These are phyloP conservation scores for Anoplius nigerrimus DNA, from an alignment of 2,888 invertebrate species.

Conservation along the genomic window DNA sequence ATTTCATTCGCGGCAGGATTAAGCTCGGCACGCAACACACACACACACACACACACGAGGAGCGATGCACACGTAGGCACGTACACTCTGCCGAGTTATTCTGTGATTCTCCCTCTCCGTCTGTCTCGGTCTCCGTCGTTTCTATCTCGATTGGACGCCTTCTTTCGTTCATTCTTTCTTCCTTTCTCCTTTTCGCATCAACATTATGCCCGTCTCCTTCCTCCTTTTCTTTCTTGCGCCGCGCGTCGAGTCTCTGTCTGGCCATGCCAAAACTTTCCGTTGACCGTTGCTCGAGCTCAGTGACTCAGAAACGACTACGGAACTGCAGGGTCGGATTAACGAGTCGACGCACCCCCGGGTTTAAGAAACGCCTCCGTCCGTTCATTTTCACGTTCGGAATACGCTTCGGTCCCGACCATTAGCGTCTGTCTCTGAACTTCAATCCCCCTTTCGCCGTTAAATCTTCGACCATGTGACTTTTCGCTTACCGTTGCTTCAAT, in stretches of 20 bases:
- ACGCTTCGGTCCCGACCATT: neutral
- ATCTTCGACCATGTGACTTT: too few species aligned
- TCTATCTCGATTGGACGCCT: neutral
- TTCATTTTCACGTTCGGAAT: too few species aligned
- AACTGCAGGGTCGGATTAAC: slow-evolving; percentile 34
- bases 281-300: slow-evolving; percentile 57
- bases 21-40: slow-evolving; percentile 23
- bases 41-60: neutral
- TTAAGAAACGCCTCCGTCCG: too few species aligned
- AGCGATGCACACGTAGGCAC: slow-evolving; percentile 8
- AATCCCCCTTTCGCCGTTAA: too few species aligned
- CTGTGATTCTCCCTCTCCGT: neutral
- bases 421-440: too few species aligned
- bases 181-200: slow-evolving; percentile 3
- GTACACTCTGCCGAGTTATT: neutral
- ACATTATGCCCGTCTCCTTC: neutral
- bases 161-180: slow-evolving; percentile 2
- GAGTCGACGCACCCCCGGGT: too few species aligned
- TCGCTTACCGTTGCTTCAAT: too few species aligned
- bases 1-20: slow-evolving; percentile 50
- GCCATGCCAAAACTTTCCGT: slow-evolving; percentile 62
- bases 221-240: slow-evolving; percentile 3
- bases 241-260: slow-evolving; percentile 25
- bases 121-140: neutral
- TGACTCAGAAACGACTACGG: slow-evolving; percentile 55